Percentiles rank a stretch among this genome's conserved stretches.
Evolutionary conservation across 2,888 invertebrate species (phyloP).

Genomic region (Clistopyga incitator): DNA sequence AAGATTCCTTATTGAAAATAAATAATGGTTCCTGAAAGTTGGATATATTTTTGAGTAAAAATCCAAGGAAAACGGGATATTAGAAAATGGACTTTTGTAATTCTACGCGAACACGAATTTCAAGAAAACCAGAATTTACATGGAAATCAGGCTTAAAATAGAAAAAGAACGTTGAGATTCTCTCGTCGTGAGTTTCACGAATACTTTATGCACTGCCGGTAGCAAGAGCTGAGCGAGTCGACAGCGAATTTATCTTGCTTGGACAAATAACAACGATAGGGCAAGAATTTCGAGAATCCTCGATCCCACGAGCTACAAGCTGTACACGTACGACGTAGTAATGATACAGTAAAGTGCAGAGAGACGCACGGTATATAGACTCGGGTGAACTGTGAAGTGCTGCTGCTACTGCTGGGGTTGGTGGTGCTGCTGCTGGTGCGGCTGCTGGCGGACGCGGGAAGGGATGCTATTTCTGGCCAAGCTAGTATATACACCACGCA

Average conservation of each 20-base stretch:
- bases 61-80: no score
- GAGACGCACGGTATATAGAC: neutral
- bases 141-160: neutral
- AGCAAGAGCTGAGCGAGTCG: neutral
- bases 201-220: neutral
- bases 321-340: neutral
- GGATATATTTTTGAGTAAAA: no score
- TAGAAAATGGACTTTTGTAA: no score
- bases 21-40: no score
- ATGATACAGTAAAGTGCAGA: constrained; percentile 25
- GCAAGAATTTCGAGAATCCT: constrained; percentile 31
- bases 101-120: no score
- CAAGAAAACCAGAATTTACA: no score
- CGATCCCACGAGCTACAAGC: constrained; percentile 12
- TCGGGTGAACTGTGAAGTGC: constrained; percentile 33
- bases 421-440: constrained; percentile 67
- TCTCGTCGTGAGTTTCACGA: neutral
- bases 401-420: constrained; percentile 5
- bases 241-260: constrained; percentile 5
- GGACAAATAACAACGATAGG: constrained; percentile 32
- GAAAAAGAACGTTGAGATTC: neutral
- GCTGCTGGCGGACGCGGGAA: constrained; percentile 72
- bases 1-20: no score
- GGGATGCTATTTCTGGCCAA: constrained; percentile 79
- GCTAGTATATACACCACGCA: constrained; percentile 24